Base-by-base conservation (phyloP, 1,140 invertebrate species). In the Radopholus similis region DNA sequence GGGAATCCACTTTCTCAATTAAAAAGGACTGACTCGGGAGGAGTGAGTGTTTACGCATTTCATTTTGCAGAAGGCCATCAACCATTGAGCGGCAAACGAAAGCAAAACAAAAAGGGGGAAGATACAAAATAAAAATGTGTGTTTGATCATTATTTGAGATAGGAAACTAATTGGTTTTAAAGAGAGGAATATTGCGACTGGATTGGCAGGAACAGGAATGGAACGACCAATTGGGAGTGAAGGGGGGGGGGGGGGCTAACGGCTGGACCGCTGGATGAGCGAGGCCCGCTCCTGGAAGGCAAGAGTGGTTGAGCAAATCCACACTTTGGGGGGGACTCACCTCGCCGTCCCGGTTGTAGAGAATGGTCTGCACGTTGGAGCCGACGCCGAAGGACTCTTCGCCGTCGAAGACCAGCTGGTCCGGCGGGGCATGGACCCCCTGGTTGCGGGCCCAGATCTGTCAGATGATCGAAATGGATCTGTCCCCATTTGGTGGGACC, bases 311-410 rank as follows among this genome's bases (percentile, higher is more conserved):
- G 34, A 40, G 42, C 37, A 66, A 23, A 40, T 40, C 40, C n/a
- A n/a, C n/a, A n/a, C n/a, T n/a, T n/a, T n/a, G 21, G 18, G 18
- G 35, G 5, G 42, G 65, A 47, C 40, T 28, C 4, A 67, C 64
- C 60, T 80, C 78, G 55, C 78, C 80, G 35, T 76, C 64, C n/a
- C 70, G 77, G 70, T 81, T 81, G 60, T 82, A 81, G 18, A 81
- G 68, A 37, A 82, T 69, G 18, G 80, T 81, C 56, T 81, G 80
- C 2, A 81, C 80, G 51, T 81, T 81, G 47, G 73, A 68, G n/a
- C 79, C 79, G 30, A 68, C 57, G 21, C 79, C 79, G 58, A 82
- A 81, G 13, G 73, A 69, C 21, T 81, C 79, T 35, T 82, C 79
- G 5, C 54, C 69, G 11, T 82, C 78, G 60, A 80, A 82, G n/a